A percentile compares a stretch with the other conserved stretches of the same genome.
phyloP scores from a whole-genome alignment of 2,888 invertebrate species.

The Synanthedon andrenaeformis region DNA sequence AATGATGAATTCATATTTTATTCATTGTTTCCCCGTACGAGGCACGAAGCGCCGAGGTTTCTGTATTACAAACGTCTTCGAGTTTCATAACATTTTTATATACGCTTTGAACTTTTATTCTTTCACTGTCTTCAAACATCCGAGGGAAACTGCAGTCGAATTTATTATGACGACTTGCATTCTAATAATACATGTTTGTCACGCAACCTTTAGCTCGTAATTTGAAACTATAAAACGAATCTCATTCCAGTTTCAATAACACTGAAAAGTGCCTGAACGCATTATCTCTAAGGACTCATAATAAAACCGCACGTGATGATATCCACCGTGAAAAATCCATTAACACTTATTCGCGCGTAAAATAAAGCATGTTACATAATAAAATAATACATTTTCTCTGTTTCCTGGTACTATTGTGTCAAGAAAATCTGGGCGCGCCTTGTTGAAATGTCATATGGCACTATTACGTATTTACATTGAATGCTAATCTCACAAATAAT shows the following conservation, averaged over 20 bases:
- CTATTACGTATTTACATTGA: constrained; percentile 31
- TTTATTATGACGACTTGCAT: constrained; percentile 4
- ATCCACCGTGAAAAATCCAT: constrained; percentile 44
- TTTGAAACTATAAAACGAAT: constrained; percentile 37
- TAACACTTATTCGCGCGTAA: constrained; percentile 43
- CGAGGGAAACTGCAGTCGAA: background rate
- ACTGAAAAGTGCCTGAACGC: constrained; percentile 34
- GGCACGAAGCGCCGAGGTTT: constrained; percentile 19
- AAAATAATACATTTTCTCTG: constrained; percentile 36
- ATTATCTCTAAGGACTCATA: constrained; percentile 42
- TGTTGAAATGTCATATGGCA: constrained; percentile 27
- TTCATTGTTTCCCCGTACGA: constrained; percentile 47
- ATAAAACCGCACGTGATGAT: constrained; percentile 40
- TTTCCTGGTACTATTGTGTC: constrained; percentile 26
- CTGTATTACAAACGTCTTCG: constrained; percentile 11
- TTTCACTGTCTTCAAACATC: background rate
- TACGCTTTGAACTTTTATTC: background rate
- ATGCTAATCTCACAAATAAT: constrained; percentile 15
- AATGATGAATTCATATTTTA: constrained; percentile 63
- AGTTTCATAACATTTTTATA: background rate
- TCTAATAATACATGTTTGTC: constrained; percentile 37
- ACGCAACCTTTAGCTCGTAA: constrained; percentile 43
- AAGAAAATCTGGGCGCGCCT: constrained; percentile 23
- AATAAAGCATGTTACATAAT: constrained; percentile 37
- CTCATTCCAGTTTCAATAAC: constrained; percentile 46